A percentile compares a stretch with the other conserved stretches of the same genome.
Evolutionary conservation across 2,888 invertebrate species (phyloP).

Genomic region (Fabriciana adippe): DNA sequence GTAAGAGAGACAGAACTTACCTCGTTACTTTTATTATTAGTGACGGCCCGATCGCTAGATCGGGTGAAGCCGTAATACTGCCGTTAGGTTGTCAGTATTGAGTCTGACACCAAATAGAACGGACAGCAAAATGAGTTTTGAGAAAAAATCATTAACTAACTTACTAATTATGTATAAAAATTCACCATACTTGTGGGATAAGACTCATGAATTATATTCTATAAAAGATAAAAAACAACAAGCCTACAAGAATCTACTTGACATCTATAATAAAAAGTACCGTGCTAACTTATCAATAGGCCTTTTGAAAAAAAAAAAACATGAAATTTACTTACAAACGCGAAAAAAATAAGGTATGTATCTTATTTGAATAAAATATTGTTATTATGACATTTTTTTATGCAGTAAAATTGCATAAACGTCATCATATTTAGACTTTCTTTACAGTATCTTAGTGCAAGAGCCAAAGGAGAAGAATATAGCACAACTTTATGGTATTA

Average conservation of each 20-base stretch:
- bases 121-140: too few relatives aligned
- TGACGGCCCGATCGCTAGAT: constrained; percentile 8
- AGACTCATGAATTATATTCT: too few relatives aligned
- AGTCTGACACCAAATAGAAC: too few relatives aligned
- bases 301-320: constrained; percentile 27
- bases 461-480: constrained; percentile 30
- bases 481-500: constrained; percentile 50
- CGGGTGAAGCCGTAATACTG: constrained; percentile 9
- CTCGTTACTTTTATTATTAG: constrained; percentile 11
- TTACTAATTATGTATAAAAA: too few relatives aligned
- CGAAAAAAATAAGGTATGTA: constrained; percentile 41
- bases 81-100: not conserved
- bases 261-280: too few relatives aligned
- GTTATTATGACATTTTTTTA: not conserved
- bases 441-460: constrained; percentile 39
- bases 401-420: not conserved
- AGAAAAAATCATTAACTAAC: too few relatives aligned
- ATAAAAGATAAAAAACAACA: too few relatives aligned
- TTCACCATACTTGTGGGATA: too few relatives aligned
- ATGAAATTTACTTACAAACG: constrained; percentile 42
- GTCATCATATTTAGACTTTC: not conserved
- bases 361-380: not conserved
- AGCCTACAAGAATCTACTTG: too few relatives aligned
- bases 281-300: too few relatives aligned
- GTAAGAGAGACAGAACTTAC: constrained; percentile 14